Evolutionary conservation across 2,113 vertebrate species (phyloP).

Genomic region (Eretmochelys imbricata): DNA sequence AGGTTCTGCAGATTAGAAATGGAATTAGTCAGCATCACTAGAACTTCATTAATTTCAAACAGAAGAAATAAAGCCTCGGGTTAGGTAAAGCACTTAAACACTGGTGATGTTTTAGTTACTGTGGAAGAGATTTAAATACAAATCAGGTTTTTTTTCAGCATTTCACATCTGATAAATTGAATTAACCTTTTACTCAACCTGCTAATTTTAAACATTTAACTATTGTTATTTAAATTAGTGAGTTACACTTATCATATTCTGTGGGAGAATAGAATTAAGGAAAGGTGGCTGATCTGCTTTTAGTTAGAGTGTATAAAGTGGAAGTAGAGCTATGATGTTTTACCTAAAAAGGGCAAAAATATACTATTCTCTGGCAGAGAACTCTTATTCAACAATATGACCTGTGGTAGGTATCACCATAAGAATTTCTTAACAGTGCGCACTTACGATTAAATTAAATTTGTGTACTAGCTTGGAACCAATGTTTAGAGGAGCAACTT

Average conservation of each 20-base stretch:
- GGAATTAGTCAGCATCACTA: not conserved
- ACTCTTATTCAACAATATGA: not conserved
- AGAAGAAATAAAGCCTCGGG: slow-evolving; percentile 10
- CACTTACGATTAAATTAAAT: not conserved
- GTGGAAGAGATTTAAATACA: slow-evolving; percentile 35
- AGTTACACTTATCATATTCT: not conserved
- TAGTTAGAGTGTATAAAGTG: not conserved
- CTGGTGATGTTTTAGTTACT: slow-evolving; percentile 34
- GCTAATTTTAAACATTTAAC: slow-evolving; percentile 41
- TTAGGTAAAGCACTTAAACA: slow-evolving; percentile 8
- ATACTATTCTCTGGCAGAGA: not conserved
- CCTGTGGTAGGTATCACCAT: not conserved
- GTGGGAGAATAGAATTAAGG: not conserved
- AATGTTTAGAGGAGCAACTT: not conserved
- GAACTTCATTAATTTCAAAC: slow-evolving; percentile 45
- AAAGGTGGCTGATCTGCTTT: slow-evolving; percentile 20
- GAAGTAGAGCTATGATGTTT: slow-evolving; percentile 8
- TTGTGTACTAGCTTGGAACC: not conserved
- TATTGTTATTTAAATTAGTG: slow-evolving; percentile 17
- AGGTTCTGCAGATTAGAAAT: slow-evolving; percentile 23
- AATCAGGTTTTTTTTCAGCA: not conserved
- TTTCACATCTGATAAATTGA: slow-evolving; percentile 44
- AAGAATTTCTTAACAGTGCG: not conserved
- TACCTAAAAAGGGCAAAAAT: not conserved
- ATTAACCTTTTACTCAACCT: slow-evolving; percentile 21